Percentiles rank a stretch among this genome's conserved stretches.
Evolutionary conservation across 2,888 invertebrate species (phyloP).

Genomic region (Gortyna flavago): DNA sequence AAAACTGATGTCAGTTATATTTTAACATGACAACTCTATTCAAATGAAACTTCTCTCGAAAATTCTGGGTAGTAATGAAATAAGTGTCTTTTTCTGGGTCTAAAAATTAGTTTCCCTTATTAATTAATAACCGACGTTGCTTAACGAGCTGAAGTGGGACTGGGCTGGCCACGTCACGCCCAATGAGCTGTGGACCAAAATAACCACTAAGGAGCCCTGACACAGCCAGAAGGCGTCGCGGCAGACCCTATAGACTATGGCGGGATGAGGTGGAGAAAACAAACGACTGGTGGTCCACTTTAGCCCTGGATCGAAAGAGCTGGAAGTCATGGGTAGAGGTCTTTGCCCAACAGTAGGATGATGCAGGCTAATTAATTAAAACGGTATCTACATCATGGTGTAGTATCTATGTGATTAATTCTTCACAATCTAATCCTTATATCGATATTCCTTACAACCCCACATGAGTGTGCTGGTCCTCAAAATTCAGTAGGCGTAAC

Average conservation of each 20-base stretch:
- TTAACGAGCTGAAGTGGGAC: not conserved
- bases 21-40: conserved; percentile 74
- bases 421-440: not conserved
- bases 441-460: conserved; percentile 1
- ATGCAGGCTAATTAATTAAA: not conserved
- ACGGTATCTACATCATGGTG: not conserved
- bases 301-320: not conserved
- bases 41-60: conserved; percentile 45
- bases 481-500: conserved; percentile 58
- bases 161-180: not conserved
- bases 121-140: not conserved
- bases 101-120: not conserved
- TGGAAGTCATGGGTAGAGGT: not conserved
- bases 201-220: not conserved
- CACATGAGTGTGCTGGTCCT: conserved; percentile 8
- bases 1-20: conserved; percentile 74
- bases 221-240: not conserved
- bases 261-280: not conserved
- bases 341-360: not conserved
- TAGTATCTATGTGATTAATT: not conserved
- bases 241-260: not conserved
- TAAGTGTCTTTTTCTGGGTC: not conserved
- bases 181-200: not conserved
- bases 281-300: not conserved
- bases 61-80: not conserved